These are phyloP conservation scores for Phalangium opilio DNA, from an alignment of 2,888 invertebrate genomes.

Conservation along the genomic window DNA sequence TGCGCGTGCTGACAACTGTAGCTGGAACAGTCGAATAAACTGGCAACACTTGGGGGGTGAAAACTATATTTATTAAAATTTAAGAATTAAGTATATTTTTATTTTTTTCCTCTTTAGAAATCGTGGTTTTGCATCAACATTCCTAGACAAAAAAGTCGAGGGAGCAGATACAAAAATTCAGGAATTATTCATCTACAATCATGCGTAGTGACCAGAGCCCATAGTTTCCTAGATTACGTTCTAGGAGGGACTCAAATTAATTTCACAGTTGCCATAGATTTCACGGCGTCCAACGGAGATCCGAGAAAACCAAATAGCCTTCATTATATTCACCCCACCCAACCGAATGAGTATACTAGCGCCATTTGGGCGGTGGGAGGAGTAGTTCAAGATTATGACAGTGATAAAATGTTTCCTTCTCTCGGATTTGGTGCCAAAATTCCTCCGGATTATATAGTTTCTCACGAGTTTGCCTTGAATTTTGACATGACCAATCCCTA, in stretches of 20 bases:
- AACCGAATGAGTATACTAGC: slow-evolving; percentile 33
- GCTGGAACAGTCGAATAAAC: too few species aligned
- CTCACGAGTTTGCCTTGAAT: slow-evolving; percentile 35
- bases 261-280: slow-evolving; percentile 36
- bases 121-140: slow-evolving; percentile 32
- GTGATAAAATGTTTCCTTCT: slow-evolving; percentile 39
- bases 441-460: slow-evolving; percentile 35
- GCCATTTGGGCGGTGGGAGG: slow-evolving; percentile 33
- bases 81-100: too few species aligned
- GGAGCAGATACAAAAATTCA: slow-evolving; percentile 35
- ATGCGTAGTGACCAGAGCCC: not conserved
- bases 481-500: slow-evolving; percentile 1
- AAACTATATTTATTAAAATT: too few species aligned
- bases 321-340: slow-evolving; percentile 31
- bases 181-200: slow-evolving; percentile 26
- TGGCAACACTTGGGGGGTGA: too few species aligned
- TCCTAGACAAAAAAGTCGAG: slow-evolving; percentile 35
- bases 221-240: slow-evolving; percentile 29
- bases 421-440: slow-evolving; percentile 40
- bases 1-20: too few species aligned
- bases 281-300: slow-evolving; percentile 36
- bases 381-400: slow-evolving; percentile 36
- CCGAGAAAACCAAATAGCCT: slow-evolving; percentile 31
- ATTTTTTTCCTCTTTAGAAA: too few species aligned
- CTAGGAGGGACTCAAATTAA: slow-evolving; percentile 33